Percentiles rank a stretch among this genome's conserved stretches.
Conservation (phyloP, 2,113 vertebrate genomes). For the Gymnocephalus cernua region DNA sequence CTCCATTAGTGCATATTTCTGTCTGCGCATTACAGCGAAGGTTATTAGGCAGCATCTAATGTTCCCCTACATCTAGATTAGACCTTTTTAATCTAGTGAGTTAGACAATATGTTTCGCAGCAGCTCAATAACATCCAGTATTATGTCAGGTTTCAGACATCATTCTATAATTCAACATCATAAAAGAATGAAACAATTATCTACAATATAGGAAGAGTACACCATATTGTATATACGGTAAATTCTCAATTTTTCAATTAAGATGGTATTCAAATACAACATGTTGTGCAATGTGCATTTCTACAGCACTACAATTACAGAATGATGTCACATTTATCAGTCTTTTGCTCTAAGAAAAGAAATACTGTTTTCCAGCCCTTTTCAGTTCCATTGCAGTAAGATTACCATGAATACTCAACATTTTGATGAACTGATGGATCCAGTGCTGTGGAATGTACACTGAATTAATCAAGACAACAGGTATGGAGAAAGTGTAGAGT, state of each 20-base stretch:
- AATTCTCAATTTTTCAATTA: neutral
- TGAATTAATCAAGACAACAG: too few relatives aligned
- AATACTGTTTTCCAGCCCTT: too few relatives aligned
- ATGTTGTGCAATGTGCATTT: too few relatives aligned
- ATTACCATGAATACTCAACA: neutral
- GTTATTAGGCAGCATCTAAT: slow-evolving; percentile 8
- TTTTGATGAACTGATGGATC: neutral
- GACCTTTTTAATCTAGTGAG: neutral
- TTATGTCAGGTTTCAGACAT: neutral
- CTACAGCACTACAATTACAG: neutral
- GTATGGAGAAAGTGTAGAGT: too few relatives aligned
- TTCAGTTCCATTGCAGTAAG: neutral
- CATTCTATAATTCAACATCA: neutral
- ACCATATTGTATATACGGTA: neutral
- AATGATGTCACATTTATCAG: neutral
- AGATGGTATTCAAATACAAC: neutral
- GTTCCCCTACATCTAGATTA: neutral
- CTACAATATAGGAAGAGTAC: neutral
- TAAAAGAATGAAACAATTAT: neutral
- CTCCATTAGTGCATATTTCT: neutral
- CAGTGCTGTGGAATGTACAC: neutral
- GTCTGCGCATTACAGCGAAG: neutral
- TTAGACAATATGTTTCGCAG: neutral
- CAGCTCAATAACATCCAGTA: neutral
- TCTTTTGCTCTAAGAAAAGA: neutral